These are phyloP conservation scores for Gerris lacustris DNA, from an alignment of 2,888 invertebrate genomes.

Conservation along the genomic window DNA sequence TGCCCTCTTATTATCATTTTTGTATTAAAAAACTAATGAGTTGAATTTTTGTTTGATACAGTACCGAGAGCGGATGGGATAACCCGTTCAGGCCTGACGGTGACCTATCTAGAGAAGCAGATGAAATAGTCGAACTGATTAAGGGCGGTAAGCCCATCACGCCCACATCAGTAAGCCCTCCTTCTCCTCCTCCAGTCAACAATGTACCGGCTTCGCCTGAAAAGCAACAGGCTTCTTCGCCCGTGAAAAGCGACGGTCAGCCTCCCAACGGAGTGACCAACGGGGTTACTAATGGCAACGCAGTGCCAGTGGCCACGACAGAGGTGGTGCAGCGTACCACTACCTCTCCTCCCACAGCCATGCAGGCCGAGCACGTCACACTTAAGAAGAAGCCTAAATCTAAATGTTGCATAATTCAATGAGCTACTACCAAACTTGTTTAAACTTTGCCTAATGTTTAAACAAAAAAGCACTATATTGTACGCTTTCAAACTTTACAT, in stretches of 20 bases:
- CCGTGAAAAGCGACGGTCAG: constrained; percentile 20
- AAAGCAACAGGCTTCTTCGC: constrained; percentile 18
- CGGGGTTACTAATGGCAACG: constrained; percentile 28
- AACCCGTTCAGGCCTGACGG: constrained; percentile 96
- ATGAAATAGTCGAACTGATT: constrained; percentile 88
- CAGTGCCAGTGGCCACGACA: constrained; percentile 31
- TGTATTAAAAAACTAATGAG: background rate
- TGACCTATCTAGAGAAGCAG: constrained; percentile 85
- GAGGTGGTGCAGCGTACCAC: constrained; percentile 55
- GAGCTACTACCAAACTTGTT: constrained; percentile 35
- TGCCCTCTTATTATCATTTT: background rate
- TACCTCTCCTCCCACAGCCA: constrained; percentile 56
- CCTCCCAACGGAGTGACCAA: constrained; percentile 33
- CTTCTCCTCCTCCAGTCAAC: background rate
- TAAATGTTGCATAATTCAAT: constrained; percentile 88
- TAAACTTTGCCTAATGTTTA: background rate
- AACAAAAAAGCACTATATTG: background rate
- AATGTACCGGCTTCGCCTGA: background rate
- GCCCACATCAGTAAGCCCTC: constrained; percentile 46
- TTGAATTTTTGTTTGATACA: constrained; percentile 39
- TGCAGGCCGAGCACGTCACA: constrained; percentile 78
- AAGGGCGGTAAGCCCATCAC: constrained; percentile 82
- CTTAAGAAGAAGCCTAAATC: constrained; percentile 92
- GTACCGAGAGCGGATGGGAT: constrained; percentile 92
- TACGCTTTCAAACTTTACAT: constrained; percentile 10